phyloP scores from a whole-genome alignment of 1,140 invertebrate genomes.

The Caenorhabditis briggsae region DNA sequence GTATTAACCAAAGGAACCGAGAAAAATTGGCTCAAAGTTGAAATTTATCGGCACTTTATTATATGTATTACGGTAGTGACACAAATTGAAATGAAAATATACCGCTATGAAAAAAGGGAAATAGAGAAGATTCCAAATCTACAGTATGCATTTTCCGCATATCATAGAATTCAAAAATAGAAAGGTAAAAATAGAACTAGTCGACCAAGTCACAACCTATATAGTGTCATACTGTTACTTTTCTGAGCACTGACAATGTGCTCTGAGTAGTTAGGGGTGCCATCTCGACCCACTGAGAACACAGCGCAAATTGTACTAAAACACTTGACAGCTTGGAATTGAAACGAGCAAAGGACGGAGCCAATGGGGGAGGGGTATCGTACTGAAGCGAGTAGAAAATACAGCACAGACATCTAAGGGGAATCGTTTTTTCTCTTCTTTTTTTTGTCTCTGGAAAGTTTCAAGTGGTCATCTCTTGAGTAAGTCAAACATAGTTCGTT shows the following conservation, averaged over 20 bases:
- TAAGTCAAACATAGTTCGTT: constrained; percentile 53
- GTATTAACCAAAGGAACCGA: too few species aligned
- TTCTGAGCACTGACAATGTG: neutral
- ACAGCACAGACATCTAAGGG: constrained; percentile 25
- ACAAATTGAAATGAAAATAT: too few species aligned
- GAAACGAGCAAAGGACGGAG: constrained; percentile 24
- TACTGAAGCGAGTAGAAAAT: constrained; percentile 25
- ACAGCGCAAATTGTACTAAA: constrained; percentile 44
- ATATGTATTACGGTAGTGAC: too few species aligned
- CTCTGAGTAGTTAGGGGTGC: constrained; percentile 34
- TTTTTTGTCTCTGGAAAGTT: constrained; percentile 42
- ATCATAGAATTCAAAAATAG: constrained; percentile 1
- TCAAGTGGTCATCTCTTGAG: constrained; percentile 56
- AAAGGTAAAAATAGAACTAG: neutral
- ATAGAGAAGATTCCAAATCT: too few species aligned
- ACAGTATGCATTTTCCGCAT: too few species aligned
- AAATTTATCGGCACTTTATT: too few species aligned
- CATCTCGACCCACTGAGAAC: constrained; percentile 17
- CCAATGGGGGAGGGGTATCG: constrained; percentile 17
- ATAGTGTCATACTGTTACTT: neutral
- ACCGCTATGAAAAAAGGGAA: too few species aligned
- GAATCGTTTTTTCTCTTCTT: neutral
- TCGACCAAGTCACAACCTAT: constrained; percentile 3
- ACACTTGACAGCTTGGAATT: constrained; percentile 49
- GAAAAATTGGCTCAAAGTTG: too few species aligned